Base-by-base conservation (phyloP, 2,797 vertebrate species). In the Melanotaenia boesemani region DNA sequence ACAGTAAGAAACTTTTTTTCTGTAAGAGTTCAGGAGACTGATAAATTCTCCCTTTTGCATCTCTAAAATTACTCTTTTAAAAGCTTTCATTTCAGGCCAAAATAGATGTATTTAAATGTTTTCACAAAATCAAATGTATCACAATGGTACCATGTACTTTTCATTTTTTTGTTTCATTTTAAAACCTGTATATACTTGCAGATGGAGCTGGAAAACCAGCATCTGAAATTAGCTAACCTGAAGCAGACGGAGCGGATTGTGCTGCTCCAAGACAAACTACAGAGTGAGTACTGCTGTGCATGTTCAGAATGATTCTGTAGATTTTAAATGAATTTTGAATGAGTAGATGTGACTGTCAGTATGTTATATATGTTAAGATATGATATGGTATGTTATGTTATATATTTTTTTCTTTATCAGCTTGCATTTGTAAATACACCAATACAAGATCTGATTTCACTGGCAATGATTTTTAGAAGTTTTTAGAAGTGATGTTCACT, bases 181-280 rank as follows among this genome's bases (percentile, higher is more conserved):
- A 52, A 74, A 58, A 8, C 24, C 46, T 0, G 1, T 0, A 46
- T 66, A 2, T 69, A 13, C 34, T 86, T 79, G 36, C 85, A 98
- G 98, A 96, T 98, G 91, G 97, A 98, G 89, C 89, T 94, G 30
- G 97, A 98, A 91, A 99, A 97, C 93, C 96, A 96, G 83, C 95
- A 95, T 74, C 83, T 98, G 88, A 97, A 96, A 91, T 90, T 86
- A 85, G 92, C 89, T 63, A 99, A 98, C 86, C 82, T 93, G 86
- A 96, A 90, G 70, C 95, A 98, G 86, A 91, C 84, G 0, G 96
- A 96, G 55, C 96, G 97, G 91, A 96, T 98, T 63, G 89, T 93
- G 85, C 63, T 92, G 62, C 94, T 98, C 82, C 96, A 95, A 81
- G 95, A 95, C 74, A 95, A 96, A 54, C 81, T 98, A 2, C 96